Conservation (phyloP, 2,113 vertebrate genomes). For the Deroptyus accipitrinus region DNA sequence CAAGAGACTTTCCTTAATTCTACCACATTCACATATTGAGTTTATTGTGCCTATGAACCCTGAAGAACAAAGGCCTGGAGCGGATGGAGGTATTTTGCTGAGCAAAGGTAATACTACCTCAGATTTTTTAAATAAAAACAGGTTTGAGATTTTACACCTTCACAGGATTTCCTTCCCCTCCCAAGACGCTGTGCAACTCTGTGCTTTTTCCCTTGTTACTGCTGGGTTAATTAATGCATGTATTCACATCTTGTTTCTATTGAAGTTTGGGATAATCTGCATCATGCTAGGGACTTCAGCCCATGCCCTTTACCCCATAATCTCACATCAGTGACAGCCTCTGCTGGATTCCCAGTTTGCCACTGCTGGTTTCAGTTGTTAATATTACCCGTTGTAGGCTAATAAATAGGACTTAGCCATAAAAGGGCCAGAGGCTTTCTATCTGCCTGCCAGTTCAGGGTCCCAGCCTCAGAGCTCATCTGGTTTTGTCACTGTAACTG, state of each 20-base stretch:
- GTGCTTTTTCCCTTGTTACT: not conserved
- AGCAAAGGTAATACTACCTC: not conserved
- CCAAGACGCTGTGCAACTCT: rapidly evolving
- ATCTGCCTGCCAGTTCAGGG: rapidly evolving
- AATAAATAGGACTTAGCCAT: not conserved
- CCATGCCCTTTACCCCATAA: no score
- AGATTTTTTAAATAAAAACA: not conserved
- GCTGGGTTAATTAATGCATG: not conserved
- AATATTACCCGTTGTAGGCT: rapidly evolving
- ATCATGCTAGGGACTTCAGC: no score
- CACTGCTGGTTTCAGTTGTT: not conserved
- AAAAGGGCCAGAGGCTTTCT: not conserved
- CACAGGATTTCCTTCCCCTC: not conserved
- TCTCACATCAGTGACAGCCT: not conserved
- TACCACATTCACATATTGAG: not conserved
- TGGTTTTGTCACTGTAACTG: no score
- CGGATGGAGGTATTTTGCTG: not conserved
- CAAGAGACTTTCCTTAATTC: not conserved
- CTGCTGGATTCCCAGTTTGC: not conserved
- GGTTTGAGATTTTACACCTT: not conserved
- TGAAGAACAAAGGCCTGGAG: not conserved
- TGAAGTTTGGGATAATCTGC: not conserved
- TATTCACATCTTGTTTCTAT: not conserved
- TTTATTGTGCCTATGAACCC: not conserved
- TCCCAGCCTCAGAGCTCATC: not conserved